A percentile compares a stretch with the other conserved stretches of the same genome.
Evolutionary conservation across 1,140 invertebrate species (phyloP).

Genomic region (Dendroctonus ponderosae): DNA sequence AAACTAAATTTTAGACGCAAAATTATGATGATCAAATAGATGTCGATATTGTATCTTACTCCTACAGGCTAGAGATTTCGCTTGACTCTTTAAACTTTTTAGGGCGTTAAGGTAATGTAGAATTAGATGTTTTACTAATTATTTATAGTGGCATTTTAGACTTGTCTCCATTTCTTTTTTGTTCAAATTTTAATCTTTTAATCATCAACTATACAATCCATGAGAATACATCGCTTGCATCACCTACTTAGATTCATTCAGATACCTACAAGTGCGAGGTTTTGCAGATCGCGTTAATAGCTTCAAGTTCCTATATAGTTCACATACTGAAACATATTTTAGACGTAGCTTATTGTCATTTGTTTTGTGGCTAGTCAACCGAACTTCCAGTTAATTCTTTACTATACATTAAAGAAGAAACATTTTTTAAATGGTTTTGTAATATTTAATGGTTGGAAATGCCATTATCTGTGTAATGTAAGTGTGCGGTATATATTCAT

Average conservation of each 20-base stretch:
- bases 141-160: constrained; percentile 43
- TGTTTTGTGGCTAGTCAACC: constrained; percentile 34
- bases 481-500: constrained; percentile 46
- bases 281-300: constrained; percentile 19
- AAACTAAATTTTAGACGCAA: constrained; percentile 30
- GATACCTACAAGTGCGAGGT: not conserved
- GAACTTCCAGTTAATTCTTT: constrained; percentile 28
- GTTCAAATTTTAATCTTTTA: constrained; percentile 26
- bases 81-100: constrained; percentile 35
- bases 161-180: constrained; percentile 30
- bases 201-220: constrained; percentile 15
- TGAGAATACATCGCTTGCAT: no score
- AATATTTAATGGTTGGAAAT: constrained; percentile 45
- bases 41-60: constrained; percentile 33
- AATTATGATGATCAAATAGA: constrained; percentile 16
- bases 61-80: constrained; percentile 29
- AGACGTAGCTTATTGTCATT: constrained; percentile 24
- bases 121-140: constrained; percentile 36
- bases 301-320: constrained; percentile 42
- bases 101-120: constrained; percentile 37
- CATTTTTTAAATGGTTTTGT: constrained; percentile 38
- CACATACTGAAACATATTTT: constrained; percentile 31
- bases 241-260: no score
- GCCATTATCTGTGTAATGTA: constrained; percentile 46
- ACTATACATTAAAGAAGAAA: not conserved